phyloP scores from a whole-genome alignment of 2,797 vertebrate genomes.

The Cyclopterus lumpus region DNA sequence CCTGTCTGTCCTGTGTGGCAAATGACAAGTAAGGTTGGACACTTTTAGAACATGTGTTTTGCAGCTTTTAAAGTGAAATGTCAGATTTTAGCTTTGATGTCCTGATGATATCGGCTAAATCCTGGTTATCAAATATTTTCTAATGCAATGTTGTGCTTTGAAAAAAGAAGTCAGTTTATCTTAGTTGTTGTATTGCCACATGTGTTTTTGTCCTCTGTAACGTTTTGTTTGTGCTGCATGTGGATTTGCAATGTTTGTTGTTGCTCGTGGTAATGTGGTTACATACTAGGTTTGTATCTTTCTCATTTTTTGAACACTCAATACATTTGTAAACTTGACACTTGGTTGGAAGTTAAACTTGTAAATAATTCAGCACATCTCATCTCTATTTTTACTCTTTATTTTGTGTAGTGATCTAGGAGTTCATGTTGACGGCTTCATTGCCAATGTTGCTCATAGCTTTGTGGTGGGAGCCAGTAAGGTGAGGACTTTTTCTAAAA shows the following conservation, averaged over 20 bases:
- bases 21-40: constrained; percentile 61
- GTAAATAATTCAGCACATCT: constrained; percentile 1
- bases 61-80: not conserved
- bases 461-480: constrained; percentile 91
- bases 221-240: constrained; percentile 25
- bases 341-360: constrained; percentile 26
- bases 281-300: constrained; percentile 28
- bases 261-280: constrained; percentile 16
- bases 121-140: constrained; percentile 6
- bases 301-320: constrained; percentile 12
- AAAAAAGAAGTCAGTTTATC: constrained; percentile 26
- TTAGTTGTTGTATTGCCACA: constrained; percentile 71
- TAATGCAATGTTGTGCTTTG: constrained; percentile 3
- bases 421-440: constrained; percentile 96
- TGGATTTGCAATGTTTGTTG: constrained; percentile 23
- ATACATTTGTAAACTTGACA: constrained; percentile 8
- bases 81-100: constrained; percentile 23
- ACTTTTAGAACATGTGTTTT: constrained; percentile 12
- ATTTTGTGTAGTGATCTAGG: constrained; percentile 89
- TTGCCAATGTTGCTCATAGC: constrained; percentile 95
- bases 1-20: constrained; percentile 61
- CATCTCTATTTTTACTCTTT: constrained; percentile 6
- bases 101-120: constrained; percentile 20
- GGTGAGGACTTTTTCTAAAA: constrained; percentile 73
- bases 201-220: constrained; percentile 45